A percentile compares a stretch with the other conserved stretches of the same genome.
Conservation (phyloP, 1,140 invertebrate genomes). For the Bathynomus jamesi region DNA sequence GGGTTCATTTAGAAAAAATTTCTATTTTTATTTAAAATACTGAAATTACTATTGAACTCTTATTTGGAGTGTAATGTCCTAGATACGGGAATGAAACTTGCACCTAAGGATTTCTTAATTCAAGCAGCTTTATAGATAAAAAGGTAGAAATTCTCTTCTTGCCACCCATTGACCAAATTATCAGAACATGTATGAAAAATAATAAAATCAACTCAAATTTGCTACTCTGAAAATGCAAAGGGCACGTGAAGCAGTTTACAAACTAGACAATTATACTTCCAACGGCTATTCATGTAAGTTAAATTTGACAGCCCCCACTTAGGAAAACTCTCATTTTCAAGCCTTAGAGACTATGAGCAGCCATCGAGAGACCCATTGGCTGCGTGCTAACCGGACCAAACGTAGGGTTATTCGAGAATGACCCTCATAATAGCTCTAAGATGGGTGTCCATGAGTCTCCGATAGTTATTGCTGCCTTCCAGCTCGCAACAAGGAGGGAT, state of each 20-base stretch:
- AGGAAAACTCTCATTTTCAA: not conserved
- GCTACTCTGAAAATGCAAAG: not conserved
- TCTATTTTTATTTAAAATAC: not conserved
- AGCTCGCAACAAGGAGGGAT: not conserved
- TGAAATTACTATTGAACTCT: not conserved
- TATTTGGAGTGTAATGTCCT: not conserved
- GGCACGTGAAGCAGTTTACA: not conserved
- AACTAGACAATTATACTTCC: constrained; percentile 1
- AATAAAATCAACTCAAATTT: not conserved
- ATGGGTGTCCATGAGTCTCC: not conserved
- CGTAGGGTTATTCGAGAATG: not conserved
- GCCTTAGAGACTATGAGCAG: not conserved
- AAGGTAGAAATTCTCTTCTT: not conserved
- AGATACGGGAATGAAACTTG: not conserved
- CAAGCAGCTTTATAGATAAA: not conserved
- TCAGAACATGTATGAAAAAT: not conserved
- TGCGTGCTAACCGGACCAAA: not conserved
- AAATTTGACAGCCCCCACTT: not conserved
- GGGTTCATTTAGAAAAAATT: not conserved
- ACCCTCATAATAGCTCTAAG: not conserved
- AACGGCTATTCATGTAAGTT: not conserved
- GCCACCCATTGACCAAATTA: not conserved
- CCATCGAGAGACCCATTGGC: not conserved
- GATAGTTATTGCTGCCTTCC: not conserved
- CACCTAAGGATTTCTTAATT: not conserved